Evolutionary conservation across 1,140 invertebrate genomes (phyloP).

Genomic region (Mizuhopecten yessoensis): DNA sequence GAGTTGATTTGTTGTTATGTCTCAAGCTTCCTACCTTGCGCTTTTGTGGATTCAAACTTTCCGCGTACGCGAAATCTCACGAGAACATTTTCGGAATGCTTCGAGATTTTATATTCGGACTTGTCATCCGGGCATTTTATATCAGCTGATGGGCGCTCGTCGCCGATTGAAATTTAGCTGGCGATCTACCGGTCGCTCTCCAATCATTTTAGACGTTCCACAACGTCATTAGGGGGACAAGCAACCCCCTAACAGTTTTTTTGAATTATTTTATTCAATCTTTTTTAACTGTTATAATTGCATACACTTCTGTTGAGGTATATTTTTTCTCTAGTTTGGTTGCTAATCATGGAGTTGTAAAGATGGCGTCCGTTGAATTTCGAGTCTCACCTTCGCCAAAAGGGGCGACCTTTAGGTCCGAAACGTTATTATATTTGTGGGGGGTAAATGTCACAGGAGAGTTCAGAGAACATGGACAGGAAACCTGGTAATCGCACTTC

Average conservation of each 20-base stretch:
- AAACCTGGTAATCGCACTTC: conserved; percentile 86
- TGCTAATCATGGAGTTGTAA: conserved; percentile 67
- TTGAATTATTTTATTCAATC: neutral
- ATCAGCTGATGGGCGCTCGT: conserved; percentile 55
- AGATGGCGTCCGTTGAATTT: conserved; percentile 59
- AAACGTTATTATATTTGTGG: conserved; percentile 12
- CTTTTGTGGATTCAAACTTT: neutral
- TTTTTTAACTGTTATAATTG: conserved; percentile 44
- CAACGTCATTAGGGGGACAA: conserved; percentile 47
- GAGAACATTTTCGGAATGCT: conserved; percentile 38
- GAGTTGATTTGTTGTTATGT: too few species aligned
- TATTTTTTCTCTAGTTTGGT: conserved; percentile 54
- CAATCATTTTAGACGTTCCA: neutral
- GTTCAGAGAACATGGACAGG: conserved; percentile 87
- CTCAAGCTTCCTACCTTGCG: too few species aligned
- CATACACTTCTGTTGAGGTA: conserved; percentile 36
- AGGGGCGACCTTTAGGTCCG: conserved; percentile 66
- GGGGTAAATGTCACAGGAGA: conserved; percentile 84
- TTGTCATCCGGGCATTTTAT: conserved; percentile 47
- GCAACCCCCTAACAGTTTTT: conserved; percentile 46
- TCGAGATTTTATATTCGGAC: neutral
- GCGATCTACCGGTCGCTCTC: conserved; percentile 47
- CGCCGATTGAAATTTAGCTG: conserved; percentile 45
- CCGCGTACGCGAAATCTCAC: conserved; percentile 13
- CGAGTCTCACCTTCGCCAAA: conserved; percentile 54